Conservation (phyloP, 2,797 vertebrate species). For the Chaenodraco wilsoni region DNA sequence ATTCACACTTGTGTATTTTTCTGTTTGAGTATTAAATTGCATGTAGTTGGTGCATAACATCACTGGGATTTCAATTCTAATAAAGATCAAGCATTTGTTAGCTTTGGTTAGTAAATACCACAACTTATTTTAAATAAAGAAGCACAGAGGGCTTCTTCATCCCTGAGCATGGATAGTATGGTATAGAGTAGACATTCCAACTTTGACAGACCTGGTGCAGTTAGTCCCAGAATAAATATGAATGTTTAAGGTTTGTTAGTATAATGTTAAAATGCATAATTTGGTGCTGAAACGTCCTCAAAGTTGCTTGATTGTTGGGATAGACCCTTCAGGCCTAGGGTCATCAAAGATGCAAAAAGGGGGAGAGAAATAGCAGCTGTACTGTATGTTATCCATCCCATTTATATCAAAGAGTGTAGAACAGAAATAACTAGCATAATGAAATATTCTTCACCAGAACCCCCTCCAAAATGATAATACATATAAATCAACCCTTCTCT, state of each 20-base stretch:
- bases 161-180: no score
- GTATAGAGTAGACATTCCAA: not conserved
- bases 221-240: not conserved
- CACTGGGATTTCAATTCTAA: not conserved
- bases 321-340: not conserved
- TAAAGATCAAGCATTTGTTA: not conserved
- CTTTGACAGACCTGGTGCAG: not conserved
- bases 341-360: not conserved
- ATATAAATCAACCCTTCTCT: not conserved
- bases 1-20: not conserved
- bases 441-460: not conserved
- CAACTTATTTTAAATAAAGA: not conserved
- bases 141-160: not conserved
- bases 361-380: not conserved
- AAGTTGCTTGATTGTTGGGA: no score
- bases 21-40: not conserved
- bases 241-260: not conserved
- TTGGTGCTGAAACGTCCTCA: no score
- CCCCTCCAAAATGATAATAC: not conserved
- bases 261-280: no score
- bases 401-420: not conserved
- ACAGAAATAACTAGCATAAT: conserved; percentile 5
- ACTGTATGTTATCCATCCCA: not conserved
- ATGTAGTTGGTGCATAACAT: no score
- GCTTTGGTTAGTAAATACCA: not conserved